phyloP scores from a whole-genome alignment of 1,140 invertebrate species.

The Caenorhabditis briggsae region DNA sequence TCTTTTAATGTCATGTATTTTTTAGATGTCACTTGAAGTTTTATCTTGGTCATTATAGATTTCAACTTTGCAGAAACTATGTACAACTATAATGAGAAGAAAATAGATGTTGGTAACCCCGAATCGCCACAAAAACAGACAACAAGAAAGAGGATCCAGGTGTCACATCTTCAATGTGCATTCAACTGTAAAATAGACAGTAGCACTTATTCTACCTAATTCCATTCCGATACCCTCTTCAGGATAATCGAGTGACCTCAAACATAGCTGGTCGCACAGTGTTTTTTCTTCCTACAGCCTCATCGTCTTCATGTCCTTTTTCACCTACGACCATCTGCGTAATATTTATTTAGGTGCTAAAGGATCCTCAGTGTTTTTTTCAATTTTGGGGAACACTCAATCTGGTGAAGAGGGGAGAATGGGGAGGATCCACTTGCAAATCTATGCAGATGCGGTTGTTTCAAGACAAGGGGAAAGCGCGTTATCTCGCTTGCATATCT shows the following conservation, averaged over 20 bases:
- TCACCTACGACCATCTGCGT: constrained; percentile 46
- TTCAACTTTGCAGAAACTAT: too few relatives aligned
- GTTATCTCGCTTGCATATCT: constrained; percentile 31
- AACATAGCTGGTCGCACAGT: constrained; percentile 26
- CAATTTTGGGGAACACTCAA: constrained; percentile 12
- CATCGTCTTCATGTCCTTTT: constrained; percentile 39
- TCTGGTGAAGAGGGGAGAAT: neutral
- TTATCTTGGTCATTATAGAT: neutral
- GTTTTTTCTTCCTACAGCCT: neutral
- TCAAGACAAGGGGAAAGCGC: neutral
- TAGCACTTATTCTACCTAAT: constrained; percentile 8
- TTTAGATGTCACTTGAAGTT: neutral
- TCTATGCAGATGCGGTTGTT: constrained; percentile 48
- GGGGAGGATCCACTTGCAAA: constrained; percentile 15
- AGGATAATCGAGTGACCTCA: constrained; percentile 50
- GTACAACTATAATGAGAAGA: too few relatives aligned
- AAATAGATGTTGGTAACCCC: too few relatives aligned
- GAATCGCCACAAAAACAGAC: neutral
- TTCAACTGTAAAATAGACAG: constrained; percentile 8
- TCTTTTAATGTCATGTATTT: neutral
- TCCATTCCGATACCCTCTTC: constrained; percentile 52
- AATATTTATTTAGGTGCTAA: constrained; percentile 50
- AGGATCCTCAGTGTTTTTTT: neutral
- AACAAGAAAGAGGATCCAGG: neutral
- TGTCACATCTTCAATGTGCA: constrained; percentile 51